Evolutionary conservation across 92 coral and sea anemone genomes (phyloP).

Genomic region (Epizoanthus fatuus): DNA sequence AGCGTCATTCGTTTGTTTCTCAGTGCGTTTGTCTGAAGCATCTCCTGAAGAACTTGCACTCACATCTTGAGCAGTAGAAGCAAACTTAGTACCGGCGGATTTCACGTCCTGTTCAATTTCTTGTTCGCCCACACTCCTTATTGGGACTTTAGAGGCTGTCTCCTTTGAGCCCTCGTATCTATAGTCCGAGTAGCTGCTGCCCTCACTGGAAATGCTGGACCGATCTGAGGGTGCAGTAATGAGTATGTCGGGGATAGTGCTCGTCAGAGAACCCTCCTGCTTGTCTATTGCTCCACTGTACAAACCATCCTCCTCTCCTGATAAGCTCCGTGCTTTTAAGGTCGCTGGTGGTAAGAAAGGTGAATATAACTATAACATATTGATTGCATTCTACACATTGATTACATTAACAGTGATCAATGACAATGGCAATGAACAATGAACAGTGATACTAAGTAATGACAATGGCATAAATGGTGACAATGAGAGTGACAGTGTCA

Average conservation of each 20-base stretch:
- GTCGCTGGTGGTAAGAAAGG: constrained; percentile 2
- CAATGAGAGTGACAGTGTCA: too few relatives aligned
- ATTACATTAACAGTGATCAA: too few relatives aligned
- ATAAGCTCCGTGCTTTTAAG: constrained; percentile 8
- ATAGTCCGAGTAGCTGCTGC: constrained; percentile 21
- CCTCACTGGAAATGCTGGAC: constrained; percentile 46
- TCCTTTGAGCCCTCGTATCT: constrained; percentile 8
- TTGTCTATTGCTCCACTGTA: background rate
- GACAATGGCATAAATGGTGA: too few relatives aligned
- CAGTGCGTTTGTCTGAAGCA: background rate
- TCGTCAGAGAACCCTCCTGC: background rate
- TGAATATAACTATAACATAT: too few relatives aligned
- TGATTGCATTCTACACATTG: too few relatives aligned
- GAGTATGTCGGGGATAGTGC: constrained; percentile 20
- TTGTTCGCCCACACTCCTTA: background rate
- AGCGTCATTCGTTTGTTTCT: background rate
- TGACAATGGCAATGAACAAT: too few relatives aligned
- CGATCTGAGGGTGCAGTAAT: constrained; percentile 32
- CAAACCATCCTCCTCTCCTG: constrained; percentile 14
- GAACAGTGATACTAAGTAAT: too few relatives aligned
- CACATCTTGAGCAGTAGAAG: background rate
- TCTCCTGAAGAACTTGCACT: background rate
- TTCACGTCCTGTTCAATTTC: background rate
- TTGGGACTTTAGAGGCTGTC: background rate
- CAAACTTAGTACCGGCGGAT: background rate